Evolutionary conservation across 2,797 vertebrate species (phyloP).

Genomic region (Hozukius guyotensis): DNA sequence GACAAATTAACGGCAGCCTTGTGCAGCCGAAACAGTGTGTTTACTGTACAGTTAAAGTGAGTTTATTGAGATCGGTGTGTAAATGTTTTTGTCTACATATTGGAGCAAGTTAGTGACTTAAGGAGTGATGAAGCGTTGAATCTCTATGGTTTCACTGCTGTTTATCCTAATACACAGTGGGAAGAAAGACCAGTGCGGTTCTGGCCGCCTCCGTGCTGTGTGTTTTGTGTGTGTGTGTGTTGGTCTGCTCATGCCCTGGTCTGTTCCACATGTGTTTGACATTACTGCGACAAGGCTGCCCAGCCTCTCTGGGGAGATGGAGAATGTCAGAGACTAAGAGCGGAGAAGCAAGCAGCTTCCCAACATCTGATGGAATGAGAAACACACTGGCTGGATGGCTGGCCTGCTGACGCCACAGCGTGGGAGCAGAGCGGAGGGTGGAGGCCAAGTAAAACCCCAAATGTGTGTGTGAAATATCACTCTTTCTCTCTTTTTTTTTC

Average conservation of each 20-base stretch:
- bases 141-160: constrained; percentile 60
- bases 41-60: constrained; percentile 7
- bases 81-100: constrained; percentile 13
- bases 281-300: constrained; percentile 85
- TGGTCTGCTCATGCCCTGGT: constrained; percentile 46
- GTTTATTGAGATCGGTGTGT: constrained; percentile 9
- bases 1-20: background rate
- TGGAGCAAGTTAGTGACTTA: constrained; percentile 1
- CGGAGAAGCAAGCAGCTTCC: constrained; percentile 76
- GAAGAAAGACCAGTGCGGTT: constrained; percentile 60
- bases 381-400: constrained; percentile 74
- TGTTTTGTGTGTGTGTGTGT: constrained; percentile 20
- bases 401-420: constrained; percentile 77
- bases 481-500: constrained; percentile 39
- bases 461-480: constrained; percentile 66
- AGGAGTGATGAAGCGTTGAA: constrained; percentile 33
- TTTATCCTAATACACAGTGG: constrained; percentile 67
- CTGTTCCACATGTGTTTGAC: constrained; percentile 86
- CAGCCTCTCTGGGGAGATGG: constrained; percentile 80
- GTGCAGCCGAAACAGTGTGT: background rate
- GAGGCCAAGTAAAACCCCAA: constrained; percentile 72
- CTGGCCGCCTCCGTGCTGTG: constrained; percentile 46
- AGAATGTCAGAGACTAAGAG: constrained; percentile 82
- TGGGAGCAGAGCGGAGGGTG: constrained; percentile 76
- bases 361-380: constrained; percentile 87